phyloP scores from a whole-genome alignment of 2,888 invertebrate species.

The Cheilosia vernalis region DNA sequence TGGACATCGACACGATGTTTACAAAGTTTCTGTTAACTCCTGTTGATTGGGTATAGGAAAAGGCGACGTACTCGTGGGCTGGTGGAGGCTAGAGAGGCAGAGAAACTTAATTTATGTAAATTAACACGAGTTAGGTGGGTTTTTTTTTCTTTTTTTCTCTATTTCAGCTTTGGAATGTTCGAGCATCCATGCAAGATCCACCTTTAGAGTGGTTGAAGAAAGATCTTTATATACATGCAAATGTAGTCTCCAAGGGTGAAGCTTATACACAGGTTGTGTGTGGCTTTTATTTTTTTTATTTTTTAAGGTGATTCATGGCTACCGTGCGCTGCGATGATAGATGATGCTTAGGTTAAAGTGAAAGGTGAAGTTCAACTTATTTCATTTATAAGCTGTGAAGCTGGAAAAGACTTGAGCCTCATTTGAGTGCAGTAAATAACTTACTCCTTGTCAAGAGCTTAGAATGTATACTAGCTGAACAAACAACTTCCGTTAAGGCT shows the following conservation, averaged over 20 bases:
- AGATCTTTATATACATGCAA: slow-evolving; percentile 11
- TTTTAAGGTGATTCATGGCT: slow-evolving; percentile 43
- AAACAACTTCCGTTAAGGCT: slow-evolving; percentile 37
- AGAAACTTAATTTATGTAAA: slow-evolving; percentile 72
- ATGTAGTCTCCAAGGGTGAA: slow-evolving; percentile 55
- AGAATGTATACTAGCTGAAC: not conserved
- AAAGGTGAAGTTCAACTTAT: slow-evolving; percentile 36
- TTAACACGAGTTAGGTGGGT: slow-evolving; percentile 44
- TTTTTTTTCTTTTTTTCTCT: slow-evolving; percentile 14
- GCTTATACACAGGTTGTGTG: slow-evolving; percentile 22
- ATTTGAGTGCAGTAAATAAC: not conserved
- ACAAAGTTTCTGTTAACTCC: slow-evolving; percentile 68
- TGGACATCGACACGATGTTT: slow-evolving; percentile 53
- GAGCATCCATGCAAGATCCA: slow-evolving; percentile 51
- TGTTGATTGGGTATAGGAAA: slow-evolving; percentile 46
- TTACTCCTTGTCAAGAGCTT: not conserved
- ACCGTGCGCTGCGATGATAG: slow-evolving; percentile 14
- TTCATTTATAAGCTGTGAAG: slow-evolving; percentile 11
- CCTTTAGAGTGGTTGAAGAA: slow-evolving; percentile 17
- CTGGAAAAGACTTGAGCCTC: not conserved
- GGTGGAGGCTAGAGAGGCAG: slow-evolving; percentile 37
- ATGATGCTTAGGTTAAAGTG: slow-evolving; percentile 35
- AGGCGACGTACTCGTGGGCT: slow-evolving; percentile 35
- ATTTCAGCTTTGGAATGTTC: slow-evolving; percentile 32
- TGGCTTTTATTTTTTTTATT: slow-evolving; percentile 4